Evolutionary conservation across 2,888 invertebrate species (phyloP).

Genomic region (Rotaria macrura): DNA sequence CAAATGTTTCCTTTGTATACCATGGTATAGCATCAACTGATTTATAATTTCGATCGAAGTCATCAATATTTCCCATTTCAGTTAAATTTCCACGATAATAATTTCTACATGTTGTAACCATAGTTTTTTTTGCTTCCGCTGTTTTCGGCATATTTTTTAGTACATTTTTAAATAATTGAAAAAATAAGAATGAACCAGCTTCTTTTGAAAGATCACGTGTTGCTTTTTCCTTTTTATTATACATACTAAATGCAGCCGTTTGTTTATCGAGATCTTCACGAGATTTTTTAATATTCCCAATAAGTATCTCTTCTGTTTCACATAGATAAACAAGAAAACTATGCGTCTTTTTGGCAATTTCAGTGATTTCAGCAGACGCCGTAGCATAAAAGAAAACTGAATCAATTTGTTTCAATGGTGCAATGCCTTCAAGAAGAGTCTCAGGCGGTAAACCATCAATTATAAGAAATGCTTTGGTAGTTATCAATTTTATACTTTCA

Average conservation of each 20-base stretch:
- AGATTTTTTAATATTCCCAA: not conserved
- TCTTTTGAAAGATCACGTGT: not conserved
- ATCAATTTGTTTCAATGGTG: not conserved
- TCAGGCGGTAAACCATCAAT: not conserved
- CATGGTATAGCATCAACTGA: not conserved
- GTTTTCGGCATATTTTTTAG: not conserved
- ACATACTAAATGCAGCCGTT: not conserved
- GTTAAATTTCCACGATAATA: not conserved
- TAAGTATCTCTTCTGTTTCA: not conserved
- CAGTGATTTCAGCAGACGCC: not conserved
- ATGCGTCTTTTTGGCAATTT: not conserved
- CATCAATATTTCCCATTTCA: not conserved
- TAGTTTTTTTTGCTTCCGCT: not conserved
- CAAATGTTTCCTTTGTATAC: constrained; percentile 12
- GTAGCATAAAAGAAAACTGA: not conserved
- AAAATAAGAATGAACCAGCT: constrained; percentile 15
- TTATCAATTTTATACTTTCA: not conserved
- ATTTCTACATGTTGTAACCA: not conserved
- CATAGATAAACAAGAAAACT: not conserved
- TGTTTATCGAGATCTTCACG: not conserved
- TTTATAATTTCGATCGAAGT: not conserved
- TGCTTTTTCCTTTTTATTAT: not conserved
- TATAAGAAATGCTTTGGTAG: not conserved
- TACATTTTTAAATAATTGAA: constrained; percentile 3
- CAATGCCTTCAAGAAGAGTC: not conserved